Percentiles rank a stretch among this genome's conserved stretches.
These are phyloP conservation scores for Crotalus horridus DNA, from an alignment of 2,113 vertebrate genomes.

Conservation along the genomic window DNA sequence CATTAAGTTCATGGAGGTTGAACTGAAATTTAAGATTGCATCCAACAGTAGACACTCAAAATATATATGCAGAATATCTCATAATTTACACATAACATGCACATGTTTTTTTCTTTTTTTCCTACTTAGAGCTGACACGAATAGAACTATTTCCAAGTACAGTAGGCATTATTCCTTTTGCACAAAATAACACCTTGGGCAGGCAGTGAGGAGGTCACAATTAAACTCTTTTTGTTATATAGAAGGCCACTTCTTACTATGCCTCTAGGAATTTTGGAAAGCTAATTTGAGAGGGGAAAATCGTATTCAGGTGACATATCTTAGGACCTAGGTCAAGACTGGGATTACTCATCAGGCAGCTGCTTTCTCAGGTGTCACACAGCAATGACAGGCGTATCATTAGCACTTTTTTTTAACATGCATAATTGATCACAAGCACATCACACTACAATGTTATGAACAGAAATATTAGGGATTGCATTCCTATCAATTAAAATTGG, in stretches of 20 bases:
- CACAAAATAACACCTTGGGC: not conserved
- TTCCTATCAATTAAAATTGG: not conserved
- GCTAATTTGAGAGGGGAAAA: not conserved
- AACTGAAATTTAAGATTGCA: not conserved
- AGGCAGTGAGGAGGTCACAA: not conserved
- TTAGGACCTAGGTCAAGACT: not conserved
- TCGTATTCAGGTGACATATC: not conserved
- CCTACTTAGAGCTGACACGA: not conserved
- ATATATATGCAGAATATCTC: not conserved
- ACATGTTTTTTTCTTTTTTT: not conserved
- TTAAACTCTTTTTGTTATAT: not conserved
- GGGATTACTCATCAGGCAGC: not conserved
- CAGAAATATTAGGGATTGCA: not conserved
- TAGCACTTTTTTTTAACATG: slow-evolving; percentile 4
- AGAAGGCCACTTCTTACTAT: not conserved
- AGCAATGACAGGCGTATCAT: slow-evolving; percentile 10
- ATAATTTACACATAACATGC: not conserved
- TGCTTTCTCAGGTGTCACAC: slow-evolving; percentile 8
- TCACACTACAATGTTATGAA: not conserved
- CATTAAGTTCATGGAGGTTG: not conserved
- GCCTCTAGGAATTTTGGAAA: not conserved
- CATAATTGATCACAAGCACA: slow-evolving; percentile 4
- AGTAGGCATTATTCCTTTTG: not conserved
- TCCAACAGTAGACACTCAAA: not conserved
- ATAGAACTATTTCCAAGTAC: not conserved